Evolutionary conservation across 2,113 vertebrate genomes (phyloP), one percentile per base, ranked within the genome.

Genomic region (Coracopsis vasa): DNA sequence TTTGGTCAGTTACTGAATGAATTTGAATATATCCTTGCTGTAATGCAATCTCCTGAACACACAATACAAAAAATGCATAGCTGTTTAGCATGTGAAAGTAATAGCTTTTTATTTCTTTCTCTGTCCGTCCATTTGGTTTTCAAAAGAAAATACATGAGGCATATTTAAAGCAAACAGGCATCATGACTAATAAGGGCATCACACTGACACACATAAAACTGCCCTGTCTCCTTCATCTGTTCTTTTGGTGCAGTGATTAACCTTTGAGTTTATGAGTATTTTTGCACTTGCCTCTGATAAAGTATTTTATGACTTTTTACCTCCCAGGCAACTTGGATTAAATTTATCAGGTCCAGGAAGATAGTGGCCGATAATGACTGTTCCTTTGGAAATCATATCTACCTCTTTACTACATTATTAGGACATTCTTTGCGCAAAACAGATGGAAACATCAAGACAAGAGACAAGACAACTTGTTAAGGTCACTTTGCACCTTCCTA

Each of bases 221-320:
- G 94, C 88, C 97, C 97, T 86, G n/a, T 98, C 96, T 98, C 98
- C 97, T 98, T 98, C 97, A 96, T 98, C 95, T 97, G 88, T 95
- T 98, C 98, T 96, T 97, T 97, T 96, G 95, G 83, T 90, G 96
- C 94, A 97, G 97, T 97, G 96, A 98, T 98, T 98, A 98, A 98
- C 98, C 98, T 98, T 98, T 98, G 98, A 97, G 95, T 98, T 98
- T 98, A 98, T 98, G 98, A 97, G 96, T 97, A 98, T 94, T 98
- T 98, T 98, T 97, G 90, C 96, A 97, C 94, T 98, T 97, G 81
- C 95, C 93, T 98, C 95, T 97, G 92, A 98, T 98, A 98, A 98
- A 98, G 96, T 97, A 96, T 98, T 98, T 98, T 98, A 98, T 97
- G 93, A 96, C 95, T 98, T 98, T 91, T 97, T 98, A 92, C 97